phyloP scores from a whole-genome alignment of 2,113 vertebrate species.

The Pterophyllum scalare region DNA sequence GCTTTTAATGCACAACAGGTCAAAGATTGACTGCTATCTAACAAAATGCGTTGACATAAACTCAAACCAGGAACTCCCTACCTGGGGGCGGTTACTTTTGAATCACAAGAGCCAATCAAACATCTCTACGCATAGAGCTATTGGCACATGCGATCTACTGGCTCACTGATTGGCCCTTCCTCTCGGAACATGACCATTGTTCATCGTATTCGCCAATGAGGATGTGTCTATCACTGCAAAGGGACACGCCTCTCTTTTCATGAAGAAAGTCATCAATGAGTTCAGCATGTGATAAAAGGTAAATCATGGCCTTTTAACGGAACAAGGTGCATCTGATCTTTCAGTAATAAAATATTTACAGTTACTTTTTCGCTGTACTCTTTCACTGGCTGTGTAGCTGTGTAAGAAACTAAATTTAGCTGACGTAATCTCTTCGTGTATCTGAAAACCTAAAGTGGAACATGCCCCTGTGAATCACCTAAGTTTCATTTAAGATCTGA shows the following conservation, averaged over 20 bases:
- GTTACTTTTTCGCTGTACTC: not conserved
- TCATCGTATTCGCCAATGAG: constrained; percentile 26
- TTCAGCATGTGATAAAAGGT: not conserved
- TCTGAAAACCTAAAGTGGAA: not conserved
- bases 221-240: not conserved
- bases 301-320: not conserved
- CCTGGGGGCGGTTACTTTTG: not conserved
- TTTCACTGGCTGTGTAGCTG: no score
- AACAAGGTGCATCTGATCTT: not conserved
- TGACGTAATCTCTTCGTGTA: not conserved
- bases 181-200: constrained; percentile 73
- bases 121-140: not conserved
- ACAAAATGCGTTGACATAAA: not conserved
- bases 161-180: constrained; percentile 60
- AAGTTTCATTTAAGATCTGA: no score
- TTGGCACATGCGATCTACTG: constrained; percentile 17
- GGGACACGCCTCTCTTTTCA: not conserved
- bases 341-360: not conserved
- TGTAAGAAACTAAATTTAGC: not conserved
- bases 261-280: not conserved
- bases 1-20: not conserved
- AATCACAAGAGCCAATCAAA: constrained; percentile 57
- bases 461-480: not conserved
- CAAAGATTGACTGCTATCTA: not conserved
- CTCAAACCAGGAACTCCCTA: constrained; percentile 24